These are phyloP conservation scores for Theocolax elegans DNA, from an alignment of 1,140 invertebrate species.

Conservation along the genomic window DNA sequence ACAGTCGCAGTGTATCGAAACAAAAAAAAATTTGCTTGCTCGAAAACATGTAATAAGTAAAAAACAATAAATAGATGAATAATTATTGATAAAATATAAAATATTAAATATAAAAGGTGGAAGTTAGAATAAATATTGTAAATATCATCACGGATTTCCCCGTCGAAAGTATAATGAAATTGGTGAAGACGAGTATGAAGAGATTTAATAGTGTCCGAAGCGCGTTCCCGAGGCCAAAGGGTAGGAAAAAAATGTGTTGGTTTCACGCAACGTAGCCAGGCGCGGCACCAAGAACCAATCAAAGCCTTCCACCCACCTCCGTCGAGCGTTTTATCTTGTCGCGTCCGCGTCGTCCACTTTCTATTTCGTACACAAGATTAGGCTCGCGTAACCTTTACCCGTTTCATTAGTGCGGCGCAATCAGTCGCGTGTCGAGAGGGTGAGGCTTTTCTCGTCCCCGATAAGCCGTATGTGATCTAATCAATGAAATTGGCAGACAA, in stretches of 20 bases:
- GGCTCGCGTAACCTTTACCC: conserved; percentile 53
- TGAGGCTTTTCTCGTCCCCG: conserved; percentile 19
- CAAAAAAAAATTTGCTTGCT: no score
- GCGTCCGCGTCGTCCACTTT: conserved; percentile 35
- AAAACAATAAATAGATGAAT: no score
- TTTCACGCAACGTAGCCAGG: neutral
- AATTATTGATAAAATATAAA: no score
- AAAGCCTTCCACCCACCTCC: neutral
- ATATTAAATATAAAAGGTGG: no score
- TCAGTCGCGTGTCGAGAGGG: conserved; percentile 47
- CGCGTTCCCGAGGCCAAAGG: no score
- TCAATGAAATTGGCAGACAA: conserved; percentile 67
- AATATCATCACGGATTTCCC: no score
- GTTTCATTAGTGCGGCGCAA: conserved; percentile 65
- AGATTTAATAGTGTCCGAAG: no score
- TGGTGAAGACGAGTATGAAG: no score
- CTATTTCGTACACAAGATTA: conserved; percentile 56
- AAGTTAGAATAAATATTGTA: no score
- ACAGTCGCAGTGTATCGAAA: no score
- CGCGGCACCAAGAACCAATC: conserved; percentile 19
- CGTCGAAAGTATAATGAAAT: no score
- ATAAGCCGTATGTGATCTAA: conserved; percentile 56
- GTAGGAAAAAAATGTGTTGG: neutral
- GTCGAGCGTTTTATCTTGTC: conserved; percentile 32
- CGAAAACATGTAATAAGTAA: no score